phyloP scores from a whole-genome alignment of 2,888 invertebrate genomes.

The Callyntrura guangdongensis region DNA sequence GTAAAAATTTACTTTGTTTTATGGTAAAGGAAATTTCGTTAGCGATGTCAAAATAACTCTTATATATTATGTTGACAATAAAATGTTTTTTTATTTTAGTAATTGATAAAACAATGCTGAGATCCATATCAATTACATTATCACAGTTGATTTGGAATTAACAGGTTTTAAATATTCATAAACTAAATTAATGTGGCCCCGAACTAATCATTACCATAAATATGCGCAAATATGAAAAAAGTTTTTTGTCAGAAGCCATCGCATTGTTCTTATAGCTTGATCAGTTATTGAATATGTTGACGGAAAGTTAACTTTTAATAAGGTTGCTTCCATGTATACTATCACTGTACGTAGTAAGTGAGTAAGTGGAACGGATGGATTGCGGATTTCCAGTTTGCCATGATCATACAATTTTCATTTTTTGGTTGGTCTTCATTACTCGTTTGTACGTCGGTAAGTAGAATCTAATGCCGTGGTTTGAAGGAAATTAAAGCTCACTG shows the following conservation, averaged over 20 bases:
- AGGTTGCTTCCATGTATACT: background rate
- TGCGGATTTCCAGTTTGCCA: conserved; percentile 57
- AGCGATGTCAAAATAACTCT: background rate
- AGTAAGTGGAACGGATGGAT: background rate
- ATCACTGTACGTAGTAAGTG: background rate
- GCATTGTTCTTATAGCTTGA: too few species aligned
- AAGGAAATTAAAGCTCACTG: conserved; percentile 27
- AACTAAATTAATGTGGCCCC: too few species aligned
- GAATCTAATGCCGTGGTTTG: background rate
- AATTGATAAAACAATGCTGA: background rate
- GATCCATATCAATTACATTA: too few species aligned
- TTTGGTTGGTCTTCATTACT: too few species aligned
- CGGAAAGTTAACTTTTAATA: background rate
- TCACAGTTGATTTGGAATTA: background rate
- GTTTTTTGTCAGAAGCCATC: too few species aligned
- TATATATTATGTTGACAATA: background rate
- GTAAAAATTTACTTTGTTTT: background rate
- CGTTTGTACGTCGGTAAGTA: too few species aligned
- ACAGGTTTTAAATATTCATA: too few species aligned
- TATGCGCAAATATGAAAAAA: too few species aligned
- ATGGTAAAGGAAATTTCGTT: background rate
- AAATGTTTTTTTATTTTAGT: conserved; percentile 21
- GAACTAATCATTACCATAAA: background rate
- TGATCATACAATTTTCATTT: background rate
- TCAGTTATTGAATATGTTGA: too few species aligned